A percentile compares a stretch with the other conserved stretches of the same genome.
Conservation (phyloP, 2,113 vertebrate genomes). For the Turdus rufiventris region DNA sequence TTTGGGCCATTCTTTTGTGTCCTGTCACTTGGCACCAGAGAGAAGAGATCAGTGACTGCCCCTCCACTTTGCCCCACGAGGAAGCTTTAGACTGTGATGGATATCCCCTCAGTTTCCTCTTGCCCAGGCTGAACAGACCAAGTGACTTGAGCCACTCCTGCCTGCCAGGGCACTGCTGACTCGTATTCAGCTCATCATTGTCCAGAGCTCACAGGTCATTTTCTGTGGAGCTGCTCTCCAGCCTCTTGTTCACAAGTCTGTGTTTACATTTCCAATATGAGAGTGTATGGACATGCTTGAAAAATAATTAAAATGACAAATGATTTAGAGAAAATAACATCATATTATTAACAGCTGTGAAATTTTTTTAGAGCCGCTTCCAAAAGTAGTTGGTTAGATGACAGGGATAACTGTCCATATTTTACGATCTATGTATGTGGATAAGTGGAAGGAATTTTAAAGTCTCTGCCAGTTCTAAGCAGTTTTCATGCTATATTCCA, state of each 20-base stretch:
- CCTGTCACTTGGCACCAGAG: not conserved
- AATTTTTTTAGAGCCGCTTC: not conserved
- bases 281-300: not conserved
- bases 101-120: not conserved
- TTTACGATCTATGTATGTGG: not conserved
- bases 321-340: not conserved
- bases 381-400: not conserved
- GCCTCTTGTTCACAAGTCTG: fast-evolving
- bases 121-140: not conserved
- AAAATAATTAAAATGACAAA: not conserved
- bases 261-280: not conserved
- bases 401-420: not conserved
- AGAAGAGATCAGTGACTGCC: not conserved
- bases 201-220: too few relatives aligned
- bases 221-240: not conserved
- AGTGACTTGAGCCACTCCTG: not conserved
- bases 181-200: fast-evolving
- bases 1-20: not conserved
- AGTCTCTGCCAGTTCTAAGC: not conserved
- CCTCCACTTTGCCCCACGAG: fast-evolving
- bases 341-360: not conserved
- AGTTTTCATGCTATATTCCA: not conserved
- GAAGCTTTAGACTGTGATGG: not conserved
- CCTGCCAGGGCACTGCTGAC: not conserved
- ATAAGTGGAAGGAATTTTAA: not conserved